Conservation (phyloP, 2,113 vertebrate species). For the Plectropomus leopardus region DNA sequence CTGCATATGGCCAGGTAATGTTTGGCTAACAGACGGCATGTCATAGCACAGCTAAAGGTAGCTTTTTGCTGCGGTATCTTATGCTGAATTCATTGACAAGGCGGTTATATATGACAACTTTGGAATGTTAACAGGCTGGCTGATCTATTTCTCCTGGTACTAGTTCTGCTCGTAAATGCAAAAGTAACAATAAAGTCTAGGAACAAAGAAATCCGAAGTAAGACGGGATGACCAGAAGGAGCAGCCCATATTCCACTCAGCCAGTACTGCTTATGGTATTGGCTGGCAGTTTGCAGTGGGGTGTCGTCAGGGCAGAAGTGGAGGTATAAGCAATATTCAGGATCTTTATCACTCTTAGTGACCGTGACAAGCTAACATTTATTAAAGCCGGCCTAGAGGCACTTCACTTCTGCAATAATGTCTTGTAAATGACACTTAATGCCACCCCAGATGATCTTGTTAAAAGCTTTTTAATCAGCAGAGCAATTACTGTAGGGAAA, state of each 20-base stretch:
- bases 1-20: too few species aligned
- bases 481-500: conserved; percentile 23
- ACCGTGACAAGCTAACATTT: conserved; percentile 59
- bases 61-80: too few species aligned
- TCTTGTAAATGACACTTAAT: conserved; percentile 51
- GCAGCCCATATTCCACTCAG: background rate
- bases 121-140: too few species aligned
- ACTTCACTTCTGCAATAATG: conserved; percentile 51
- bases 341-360: conserved; percentile 36
- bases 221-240: background rate
- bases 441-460: conserved; percentile 53
- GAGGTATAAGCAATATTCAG: conserved; percentile 7
- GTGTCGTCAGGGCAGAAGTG: conserved; percentile 9
- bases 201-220: background rate
- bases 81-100: too few species aligned
- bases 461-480: conserved; percentile 70
- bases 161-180: too few species aligned
- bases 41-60: too few species aligned
- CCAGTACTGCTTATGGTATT: background rate
- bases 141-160: too few species aligned
- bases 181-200: background rate
- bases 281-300: background rate
- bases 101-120: too few species aligned
- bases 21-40: too few species aligned
- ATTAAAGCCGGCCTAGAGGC: conserved; percentile 52